Evolutionary conservation across 2,888 invertebrate species (phyloP).

Genomic region (Platycnemis pennipes): DNA sequence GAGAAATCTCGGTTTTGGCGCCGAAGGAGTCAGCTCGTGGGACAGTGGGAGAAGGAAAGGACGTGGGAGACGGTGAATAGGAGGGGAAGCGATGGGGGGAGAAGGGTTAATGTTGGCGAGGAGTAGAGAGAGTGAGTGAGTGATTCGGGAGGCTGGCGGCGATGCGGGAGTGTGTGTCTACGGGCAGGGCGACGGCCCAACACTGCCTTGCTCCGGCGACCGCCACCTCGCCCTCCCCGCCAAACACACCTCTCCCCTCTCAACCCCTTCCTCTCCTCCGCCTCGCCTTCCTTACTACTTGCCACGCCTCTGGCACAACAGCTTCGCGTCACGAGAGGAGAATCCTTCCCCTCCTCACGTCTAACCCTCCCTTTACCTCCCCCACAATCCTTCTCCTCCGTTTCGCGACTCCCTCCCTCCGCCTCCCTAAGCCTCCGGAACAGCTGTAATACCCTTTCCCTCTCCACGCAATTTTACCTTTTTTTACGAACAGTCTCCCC

Average conservation of each 20-base stretch:
- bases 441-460: slow-evolving; percentile 10
- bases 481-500: background rate
- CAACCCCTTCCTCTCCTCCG: background rate
- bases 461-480: background rate
- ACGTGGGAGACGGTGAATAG: too few species aligned
- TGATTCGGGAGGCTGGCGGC: background rate
- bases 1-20: background rate
- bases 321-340: background rate
- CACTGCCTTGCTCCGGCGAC: background rate
- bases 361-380: background rate
- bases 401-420: background rate
- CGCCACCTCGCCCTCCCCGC: background rate
- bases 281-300: background rate
- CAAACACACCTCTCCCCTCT: background rate
- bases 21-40: background rate
- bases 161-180: background rate
- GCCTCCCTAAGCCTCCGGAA: background rate
- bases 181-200: background rate
- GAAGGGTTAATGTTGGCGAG: too few species aligned
- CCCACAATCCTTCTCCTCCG: background rate
- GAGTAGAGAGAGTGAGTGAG: background rate
- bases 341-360: background rate
- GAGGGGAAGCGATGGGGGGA: background rate
- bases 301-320: background rate
- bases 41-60: too few species aligned